These are phyloP conservation scores for Steinernema scapterisci DNA, from an alignment of 2,888 invertebrate species.

Conservation along the genomic window DNA sequence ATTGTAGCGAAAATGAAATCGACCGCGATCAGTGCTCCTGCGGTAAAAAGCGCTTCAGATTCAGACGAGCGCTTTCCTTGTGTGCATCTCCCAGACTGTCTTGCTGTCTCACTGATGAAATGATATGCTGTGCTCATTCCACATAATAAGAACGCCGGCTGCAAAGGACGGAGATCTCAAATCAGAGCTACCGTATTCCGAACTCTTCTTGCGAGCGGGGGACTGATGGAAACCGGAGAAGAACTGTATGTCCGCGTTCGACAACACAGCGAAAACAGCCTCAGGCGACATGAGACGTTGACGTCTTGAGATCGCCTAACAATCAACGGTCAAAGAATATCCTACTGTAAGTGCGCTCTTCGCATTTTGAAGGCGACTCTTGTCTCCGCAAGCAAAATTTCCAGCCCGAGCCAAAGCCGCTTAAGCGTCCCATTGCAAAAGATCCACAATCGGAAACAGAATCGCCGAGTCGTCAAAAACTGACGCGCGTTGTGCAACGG, in stretches of 20 bases:
- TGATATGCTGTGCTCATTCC: background rate
- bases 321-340: constrained; percentile 28
- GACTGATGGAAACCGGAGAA: background rate
- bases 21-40: constrained; percentile 3
- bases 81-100: too few species aligned
- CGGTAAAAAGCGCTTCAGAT: background rate
- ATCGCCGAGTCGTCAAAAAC: too few species aligned
- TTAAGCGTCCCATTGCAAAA: too few species aligned
- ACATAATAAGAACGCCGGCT: background rate
- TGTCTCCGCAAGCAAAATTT: background rate
- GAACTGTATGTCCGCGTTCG: constrained; percentile 22
- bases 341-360: background rate
- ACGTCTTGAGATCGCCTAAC: constrained; percentile 10
- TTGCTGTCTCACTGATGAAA: too few species aligned
- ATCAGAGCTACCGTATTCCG: constrained; percentile 14
- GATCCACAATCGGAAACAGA: too few species aligned
- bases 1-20: constrained; percentile 33
- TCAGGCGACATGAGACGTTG: constrained; percentile 17
- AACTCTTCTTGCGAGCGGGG: background rate
- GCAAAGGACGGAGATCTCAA: background rate
- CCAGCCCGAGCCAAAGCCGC: too few species aligned
- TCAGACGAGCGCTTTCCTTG: background rate
- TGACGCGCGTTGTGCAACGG: constrained; percentile 15
- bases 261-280: constrained; percentile 26
- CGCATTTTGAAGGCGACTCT: background rate